A percentile compares a stretch with the other conserved stretches of the same genome.
phyloP scores from a whole-genome alignment of 1,140 invertebrate genomes.

The Drosophila subobscura region DNA sequence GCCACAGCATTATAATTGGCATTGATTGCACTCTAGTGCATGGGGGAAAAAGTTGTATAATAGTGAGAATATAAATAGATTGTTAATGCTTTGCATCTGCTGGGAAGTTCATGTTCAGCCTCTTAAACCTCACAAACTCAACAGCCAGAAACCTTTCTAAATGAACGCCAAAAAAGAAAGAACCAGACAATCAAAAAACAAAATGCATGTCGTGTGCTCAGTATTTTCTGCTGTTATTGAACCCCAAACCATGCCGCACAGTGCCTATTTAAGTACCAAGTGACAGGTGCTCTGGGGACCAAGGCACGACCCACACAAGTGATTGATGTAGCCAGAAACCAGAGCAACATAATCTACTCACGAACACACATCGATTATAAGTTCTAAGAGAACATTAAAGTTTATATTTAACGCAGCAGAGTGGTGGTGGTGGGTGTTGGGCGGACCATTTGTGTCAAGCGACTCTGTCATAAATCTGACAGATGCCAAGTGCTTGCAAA shows the following conservation, averaged over 20 bases:
- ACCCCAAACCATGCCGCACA: slow-evolving; percentile 7
- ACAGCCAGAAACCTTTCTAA: not conserved
- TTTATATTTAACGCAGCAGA: slow-evolving; percentile 9
- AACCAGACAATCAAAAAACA: not conserved
- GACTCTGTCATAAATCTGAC: slow-evolving; percentile 67
- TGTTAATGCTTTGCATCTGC: too few relatives aligned
- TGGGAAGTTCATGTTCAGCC: too few relatives aligned
- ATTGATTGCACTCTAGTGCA: not conserved
- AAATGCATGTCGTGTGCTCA: too few relatives aligned
- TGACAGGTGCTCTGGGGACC: slow-evolving; percentile 37
- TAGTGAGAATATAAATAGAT: not conserved
- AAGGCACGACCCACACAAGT: slow-evolving; percentile 19
- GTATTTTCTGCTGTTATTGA: too few relatives aligned
- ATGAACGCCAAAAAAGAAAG: too few relatives aligned
- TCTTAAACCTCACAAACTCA: too few relatives aligned
- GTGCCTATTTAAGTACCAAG: slow-evolving; percentile 32
- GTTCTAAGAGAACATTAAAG: slow-evolving; percentile 15
- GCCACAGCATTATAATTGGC: slow-evolving; percentile 62
- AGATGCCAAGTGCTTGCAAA: slow-evolving; percentile 60
- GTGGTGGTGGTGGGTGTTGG: not conserved
- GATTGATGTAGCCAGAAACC: slow-evolving; percentile 30
- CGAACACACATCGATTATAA: slow-evolving; percentile 45
- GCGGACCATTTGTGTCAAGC: slow-evolving; percentile 40
- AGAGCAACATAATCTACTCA: slow-evolving; percentile 34
- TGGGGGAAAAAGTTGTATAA: not conserved